Evolutionary conservation across 1,140 invertebrate species (phyloP).

Genomic region (Pseudomyrmex dendroicus): DNA sequence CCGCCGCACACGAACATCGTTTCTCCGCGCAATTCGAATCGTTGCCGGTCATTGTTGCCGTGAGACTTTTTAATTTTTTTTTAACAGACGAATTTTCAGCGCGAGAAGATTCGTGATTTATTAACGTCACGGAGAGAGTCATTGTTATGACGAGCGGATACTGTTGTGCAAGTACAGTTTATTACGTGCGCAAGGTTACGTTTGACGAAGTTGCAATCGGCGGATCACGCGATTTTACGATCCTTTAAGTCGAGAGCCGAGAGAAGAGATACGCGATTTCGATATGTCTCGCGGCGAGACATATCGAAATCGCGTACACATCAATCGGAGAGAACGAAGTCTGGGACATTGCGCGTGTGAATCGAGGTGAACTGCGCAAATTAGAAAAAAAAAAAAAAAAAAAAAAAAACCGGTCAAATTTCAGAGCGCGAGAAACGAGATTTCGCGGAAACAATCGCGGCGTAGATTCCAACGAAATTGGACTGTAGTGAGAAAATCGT

Average conservation of each 20-base stretch:
- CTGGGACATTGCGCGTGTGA: background rate
- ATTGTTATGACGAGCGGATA: too few relatives aligned
- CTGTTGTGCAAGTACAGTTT: background rate
- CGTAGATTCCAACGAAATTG: conserved; percentile 53
- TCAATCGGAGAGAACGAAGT: background rate
- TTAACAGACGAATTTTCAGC: too few relatives aligned
- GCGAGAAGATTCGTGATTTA: conserved; percentile 6
- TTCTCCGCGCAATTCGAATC: too few relatives aligned
- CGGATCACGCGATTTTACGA: conserved; percentile 3
- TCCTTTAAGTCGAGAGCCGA: conserved; percentile 14
- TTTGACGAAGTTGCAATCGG: background rate
- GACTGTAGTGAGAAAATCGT: conserved; percentile 13
- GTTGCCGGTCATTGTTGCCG: too few relatives aligned
- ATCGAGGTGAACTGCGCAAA: background rate
- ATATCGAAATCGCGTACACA: too few relatives aligned
- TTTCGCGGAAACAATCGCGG: conserved; percentile 22
- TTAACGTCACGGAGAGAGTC: too few relatives aligned
- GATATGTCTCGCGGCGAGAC: too few relatives aligned
- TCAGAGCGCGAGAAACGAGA: conserved; percentile 10
- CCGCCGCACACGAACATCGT: too few relatives aligned
- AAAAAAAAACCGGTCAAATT: too few relatives aligned
- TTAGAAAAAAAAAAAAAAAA: too few relatives aligned
- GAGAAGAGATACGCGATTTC: too few relatives aligned
- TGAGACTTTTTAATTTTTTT: too few relatives aligned
- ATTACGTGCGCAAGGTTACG: conserved; percentile 39